Conservation (phyloP, 1,140 invertebrate species). For the Macrocentrus cingulum region DNA sequence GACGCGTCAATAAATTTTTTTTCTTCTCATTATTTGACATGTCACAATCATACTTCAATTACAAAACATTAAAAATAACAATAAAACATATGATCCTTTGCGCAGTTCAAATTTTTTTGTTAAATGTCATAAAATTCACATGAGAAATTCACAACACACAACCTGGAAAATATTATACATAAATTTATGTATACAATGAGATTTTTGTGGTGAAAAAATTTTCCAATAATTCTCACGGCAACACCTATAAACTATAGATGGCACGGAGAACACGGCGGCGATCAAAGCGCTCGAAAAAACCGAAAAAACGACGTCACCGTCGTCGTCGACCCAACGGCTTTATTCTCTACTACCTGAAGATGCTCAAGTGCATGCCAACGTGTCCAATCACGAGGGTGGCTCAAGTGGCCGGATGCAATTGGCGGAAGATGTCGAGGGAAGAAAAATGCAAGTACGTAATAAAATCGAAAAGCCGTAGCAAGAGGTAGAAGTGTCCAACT, state of each 20-base stretch:
- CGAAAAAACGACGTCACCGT: slow-evolving; percentile 14
- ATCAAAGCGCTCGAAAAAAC: neutral
- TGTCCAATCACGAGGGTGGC: slow-evolving; percentile 37
- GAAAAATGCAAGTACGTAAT: slow-evolving; percentile 39
- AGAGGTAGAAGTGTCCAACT: slow-evolving; percentile 5
- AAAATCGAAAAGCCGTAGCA: slow-evolving; percentile 27
- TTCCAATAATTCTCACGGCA: slow-evolving; percentile 1
- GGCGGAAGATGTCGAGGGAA: slow-evolving; percentile 36
- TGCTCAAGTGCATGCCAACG: slow-evolving; percentile 34
- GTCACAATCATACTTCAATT: too few relatives aligned
- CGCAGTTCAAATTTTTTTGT: too few relatives aligned
- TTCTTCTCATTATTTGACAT: too few relatives aligned
- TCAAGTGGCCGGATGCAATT: slow-evolving; percentile 40
- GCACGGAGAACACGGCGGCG: slow-evolving; percentile 10
- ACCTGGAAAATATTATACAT: too few relatives aligned
- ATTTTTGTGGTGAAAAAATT: neutral
- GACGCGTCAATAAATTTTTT: too few relatives aligned
- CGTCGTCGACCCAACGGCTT: slow-evolving; percentile 38
- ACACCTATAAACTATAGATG: neutral
- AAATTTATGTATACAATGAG: neutral
- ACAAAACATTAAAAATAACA: too few relatives aligned
- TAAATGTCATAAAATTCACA: too few relatives aligned
- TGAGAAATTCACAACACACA: too few relatives aligned
- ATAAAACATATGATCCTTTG: too few relatives aligned
- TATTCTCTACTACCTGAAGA: slow-evolving; percentile 40